Evolutionary conservation across 2,113 vertebrate genomes (phyloP).

Genomic region (Apistogramma diplotaenia): DNA sequence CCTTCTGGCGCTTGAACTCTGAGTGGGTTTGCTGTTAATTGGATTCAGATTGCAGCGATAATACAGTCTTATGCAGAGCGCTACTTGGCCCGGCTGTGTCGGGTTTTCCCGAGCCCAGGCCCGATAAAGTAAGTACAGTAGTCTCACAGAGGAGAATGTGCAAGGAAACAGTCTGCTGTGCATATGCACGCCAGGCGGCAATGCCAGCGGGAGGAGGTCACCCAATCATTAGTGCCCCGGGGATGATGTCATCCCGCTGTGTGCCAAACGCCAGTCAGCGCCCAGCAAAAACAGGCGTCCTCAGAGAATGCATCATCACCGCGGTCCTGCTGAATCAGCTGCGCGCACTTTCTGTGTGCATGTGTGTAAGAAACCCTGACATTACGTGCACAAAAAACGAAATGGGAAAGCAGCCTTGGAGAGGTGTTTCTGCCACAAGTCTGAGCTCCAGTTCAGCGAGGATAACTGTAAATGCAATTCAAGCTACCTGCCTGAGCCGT

Average conservation of each 20-base stretch:
- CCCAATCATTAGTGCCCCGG: constrained; percentile 46
- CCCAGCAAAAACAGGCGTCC: constrained; percentile 10
- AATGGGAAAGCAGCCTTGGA: not conserved
- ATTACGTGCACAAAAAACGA: not conserved
- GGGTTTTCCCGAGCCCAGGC: constrained; percentile 16
- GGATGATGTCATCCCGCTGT: constrained; percentile 67
- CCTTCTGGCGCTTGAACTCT: constrained; percentile 44
- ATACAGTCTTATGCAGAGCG: constrained; percentile 7
- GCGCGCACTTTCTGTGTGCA: not conserved
- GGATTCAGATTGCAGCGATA: constrained; percentile 64
- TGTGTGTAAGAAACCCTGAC: not conserved
- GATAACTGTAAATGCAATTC: not conserved
- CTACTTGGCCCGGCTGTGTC: not conserved
- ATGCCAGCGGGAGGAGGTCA: constrained; percentile 42
- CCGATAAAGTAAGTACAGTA: constrained; percentile 46
- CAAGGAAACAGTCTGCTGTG: constrained; percentile 37
- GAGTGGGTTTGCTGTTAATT: constrained; percentile 64
- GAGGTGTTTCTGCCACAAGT: not conserved
- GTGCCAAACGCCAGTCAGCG: constrained; percentile 28
- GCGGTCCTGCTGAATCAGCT: constrained; percentile 63
- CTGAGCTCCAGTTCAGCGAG: not conserved
- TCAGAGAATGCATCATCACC: constrained; percentile 20
- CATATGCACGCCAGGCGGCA: constrained; percentile 40
- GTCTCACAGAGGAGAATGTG: constrained; percentile 24
- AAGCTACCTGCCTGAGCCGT: not conserved